These are phyloP conservation scores for Thunnus maccoyii DNA, from an alignment of 2,113 vertebrate genomes.

Conservation along the genomic window DNA sequence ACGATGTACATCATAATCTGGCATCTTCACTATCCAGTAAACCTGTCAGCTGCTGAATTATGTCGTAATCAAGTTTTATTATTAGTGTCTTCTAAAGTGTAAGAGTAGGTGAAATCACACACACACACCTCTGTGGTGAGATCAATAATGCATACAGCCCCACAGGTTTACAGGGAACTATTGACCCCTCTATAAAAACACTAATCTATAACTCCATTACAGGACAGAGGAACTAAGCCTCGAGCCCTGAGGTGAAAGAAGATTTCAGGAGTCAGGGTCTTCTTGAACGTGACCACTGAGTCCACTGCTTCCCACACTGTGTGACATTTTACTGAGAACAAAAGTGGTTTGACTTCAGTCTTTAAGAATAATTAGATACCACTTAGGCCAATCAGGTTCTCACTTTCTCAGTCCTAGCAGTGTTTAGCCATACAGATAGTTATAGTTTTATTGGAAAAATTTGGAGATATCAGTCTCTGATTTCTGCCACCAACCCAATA, in stretches of 20 bases:
- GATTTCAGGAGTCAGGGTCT: constrained; percentile 6
- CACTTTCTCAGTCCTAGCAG: background rate
- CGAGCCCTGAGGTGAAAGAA: constrained; percentile 27
- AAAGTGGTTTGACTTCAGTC: background rate
- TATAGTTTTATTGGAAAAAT: background rate
- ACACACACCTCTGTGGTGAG: constrained; percentile 1
- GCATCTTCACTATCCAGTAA: constrained; percentile 46
- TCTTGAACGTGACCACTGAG: background rate
- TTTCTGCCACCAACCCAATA: too few species aligned
- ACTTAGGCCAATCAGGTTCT: too few species aligned
- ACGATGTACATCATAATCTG: constrained; percentile 33
- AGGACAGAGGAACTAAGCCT: constrained; percentile 57
- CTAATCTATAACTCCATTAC: constrained; percentile 80
- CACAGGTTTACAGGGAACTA: constrained; percentile 72
- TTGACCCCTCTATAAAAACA: constrained; percentile 82
- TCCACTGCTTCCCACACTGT: background rate
- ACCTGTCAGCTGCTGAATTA: constrained; percentile 70
- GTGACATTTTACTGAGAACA: constrained; percentile 16
- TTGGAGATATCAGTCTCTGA: too few species aligned
- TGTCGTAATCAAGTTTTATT: constrained; percentile 75
- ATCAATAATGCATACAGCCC: constrained; percentile 79
- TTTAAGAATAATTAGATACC: too few species aligned
- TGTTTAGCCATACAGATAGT: background rate
- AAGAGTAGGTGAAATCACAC: constrained; percentile 67
- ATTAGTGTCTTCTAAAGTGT: constrained; percentile 68